Conservation (phyloP, 2,888 invertebrate species). For the Trissolcus japonicus region DNA sequence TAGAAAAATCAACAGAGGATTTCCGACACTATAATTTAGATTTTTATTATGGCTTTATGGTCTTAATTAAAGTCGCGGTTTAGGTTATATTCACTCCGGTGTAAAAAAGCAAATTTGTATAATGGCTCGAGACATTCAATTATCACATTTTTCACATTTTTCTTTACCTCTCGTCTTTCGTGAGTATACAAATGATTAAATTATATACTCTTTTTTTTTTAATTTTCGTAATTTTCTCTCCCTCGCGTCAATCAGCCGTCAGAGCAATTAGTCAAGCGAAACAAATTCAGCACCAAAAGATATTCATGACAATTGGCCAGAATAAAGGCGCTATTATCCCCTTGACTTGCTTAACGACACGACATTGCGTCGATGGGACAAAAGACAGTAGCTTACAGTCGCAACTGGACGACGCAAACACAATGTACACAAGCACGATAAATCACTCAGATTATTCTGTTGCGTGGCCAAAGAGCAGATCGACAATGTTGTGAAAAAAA, state of each 20-base stretch:
- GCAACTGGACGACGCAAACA: conserved; percentile 1
- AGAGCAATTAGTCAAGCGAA: conserved; percentile 11
- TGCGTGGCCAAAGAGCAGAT: conserved; percentile 16
- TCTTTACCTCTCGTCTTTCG: too few relatives aligned
- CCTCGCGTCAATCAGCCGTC: conserved; percentile 6
- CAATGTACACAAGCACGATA: conserved; percentile 36
- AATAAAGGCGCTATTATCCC: conserved; percentile 36
- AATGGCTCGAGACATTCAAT: too few relatives aligned
- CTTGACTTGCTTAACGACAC: conserved; percentile 38
- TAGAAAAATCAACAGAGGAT: too few relatives aligned
- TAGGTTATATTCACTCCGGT: too few relatives aligned
- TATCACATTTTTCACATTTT: too few relatives aligned
- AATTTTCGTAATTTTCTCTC: neutral
- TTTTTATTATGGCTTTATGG: too few relatives aligned
- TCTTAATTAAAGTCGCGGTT: too few relatives aligned
- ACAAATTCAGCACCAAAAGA: conserved; percentile 12
- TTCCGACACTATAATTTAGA: too few relatives aligned
- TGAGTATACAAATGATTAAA: too few relatives aligned
- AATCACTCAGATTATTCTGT: conserved; percentile 45
- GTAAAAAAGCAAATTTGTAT: too few relatives aligned
- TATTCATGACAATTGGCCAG: conserved; percentile 28
- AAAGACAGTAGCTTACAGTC: conserved; percentile 35
- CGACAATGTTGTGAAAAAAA: conserved; percentile 11
- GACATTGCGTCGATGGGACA: conserved; percentile 27
- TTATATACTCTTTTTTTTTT: too few relatives aligned